Evolutionary conservation across 2,797 vertebrate species (phyloP), one percentile per base, ranked within the genome.

Genomic region (Naso thynnoides): DNA sequence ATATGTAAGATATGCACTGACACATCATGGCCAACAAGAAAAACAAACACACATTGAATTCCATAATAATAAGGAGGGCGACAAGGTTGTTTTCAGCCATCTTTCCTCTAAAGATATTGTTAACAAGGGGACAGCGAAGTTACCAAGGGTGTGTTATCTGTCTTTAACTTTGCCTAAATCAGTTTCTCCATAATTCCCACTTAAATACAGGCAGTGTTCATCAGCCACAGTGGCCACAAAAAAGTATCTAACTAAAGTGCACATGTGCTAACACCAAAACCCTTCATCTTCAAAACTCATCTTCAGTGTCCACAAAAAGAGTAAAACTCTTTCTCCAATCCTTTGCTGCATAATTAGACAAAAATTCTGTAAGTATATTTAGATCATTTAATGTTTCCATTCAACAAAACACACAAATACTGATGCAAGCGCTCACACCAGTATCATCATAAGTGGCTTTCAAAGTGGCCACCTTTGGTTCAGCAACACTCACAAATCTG

Each of bases 1-100:
- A 65, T 50, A 48, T 8, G 13, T 18, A n/a, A 53, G 6, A 61
- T n/a, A 44, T 36, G 15, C 56, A 3, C 23, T 47, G 15, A 65
- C 10, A 78, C 26, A 54, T 49, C 24, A 72, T 19, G 48, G 49
- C 31, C 54, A 57, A 29, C 24, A 53, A 62, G 49, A 69, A 24
- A 71, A 19, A 18, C 19, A 8, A 15, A 38, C 31, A 45, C 29
- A 73, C 36, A 57, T 66, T 72, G 56, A 42, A 73, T 78, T 54
- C 21, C 31, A 38, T 60, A 79, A 81, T 83, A 86, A 84, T 66
- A 75, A 84, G 73, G 69, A 24, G 39, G n/a, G 15, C 38, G 72
- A 47, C 68, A 80, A 69, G 73, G 71, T 63, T 66, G 69, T 45
- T 68, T 60, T 61, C 52, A 49, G 48, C 69, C 76, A 77, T 60